Evolutionary conservation across 2,113 vertebrate species (phyloP).

Genomic region (Illadopsis cleaveri): DNA sequence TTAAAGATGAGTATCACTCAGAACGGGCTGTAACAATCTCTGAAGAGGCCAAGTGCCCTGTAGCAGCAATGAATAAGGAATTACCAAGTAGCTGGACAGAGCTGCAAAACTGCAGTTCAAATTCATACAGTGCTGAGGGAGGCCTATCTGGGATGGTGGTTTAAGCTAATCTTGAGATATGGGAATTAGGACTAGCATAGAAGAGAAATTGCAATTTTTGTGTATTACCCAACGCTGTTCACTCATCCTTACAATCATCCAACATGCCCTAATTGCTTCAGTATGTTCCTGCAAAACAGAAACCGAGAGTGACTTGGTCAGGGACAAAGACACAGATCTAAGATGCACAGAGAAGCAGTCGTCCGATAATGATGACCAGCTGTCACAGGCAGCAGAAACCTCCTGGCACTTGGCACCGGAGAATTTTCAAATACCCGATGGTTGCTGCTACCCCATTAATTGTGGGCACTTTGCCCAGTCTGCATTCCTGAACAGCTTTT

Average conservation of each 20-base stretch:
- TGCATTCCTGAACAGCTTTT: conserved; percentile 56
- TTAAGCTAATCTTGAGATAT: background rate
- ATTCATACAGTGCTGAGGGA: background rate
- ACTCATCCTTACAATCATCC: background rate
- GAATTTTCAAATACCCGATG: conserved; percentile 64
- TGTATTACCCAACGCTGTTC: background rate
- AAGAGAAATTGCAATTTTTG: background rate
- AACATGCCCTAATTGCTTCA: conserved; percentile 41
- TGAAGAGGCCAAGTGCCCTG: background rate
- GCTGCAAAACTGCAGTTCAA: background rate
- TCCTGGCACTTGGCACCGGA: conserved; percentile 65
- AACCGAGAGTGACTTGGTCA: conserved; percentile 18
- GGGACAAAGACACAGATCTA: conserved; percentile 64
- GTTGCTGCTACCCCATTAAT: conserved; percentile 69
- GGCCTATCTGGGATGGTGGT: background rate
- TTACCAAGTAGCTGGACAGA: background rate
- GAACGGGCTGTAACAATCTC: background rate
- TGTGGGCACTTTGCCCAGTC: conserved; percentile 60
- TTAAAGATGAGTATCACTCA: background rate
- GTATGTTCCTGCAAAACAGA: conserved; percentile 54
- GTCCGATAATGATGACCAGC: conserved; percentile 66
- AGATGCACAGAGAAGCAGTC: conserved; percentile 57
- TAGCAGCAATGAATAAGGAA: background rate
- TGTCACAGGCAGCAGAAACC: conserved; percentile 69
- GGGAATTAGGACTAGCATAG: background rate